These are phyloP conservation scores for Ictidomys tridecemlineatus DNA, from an alignment of 2,113 vertebrate species.

Conservation along the genomic window DNA sequence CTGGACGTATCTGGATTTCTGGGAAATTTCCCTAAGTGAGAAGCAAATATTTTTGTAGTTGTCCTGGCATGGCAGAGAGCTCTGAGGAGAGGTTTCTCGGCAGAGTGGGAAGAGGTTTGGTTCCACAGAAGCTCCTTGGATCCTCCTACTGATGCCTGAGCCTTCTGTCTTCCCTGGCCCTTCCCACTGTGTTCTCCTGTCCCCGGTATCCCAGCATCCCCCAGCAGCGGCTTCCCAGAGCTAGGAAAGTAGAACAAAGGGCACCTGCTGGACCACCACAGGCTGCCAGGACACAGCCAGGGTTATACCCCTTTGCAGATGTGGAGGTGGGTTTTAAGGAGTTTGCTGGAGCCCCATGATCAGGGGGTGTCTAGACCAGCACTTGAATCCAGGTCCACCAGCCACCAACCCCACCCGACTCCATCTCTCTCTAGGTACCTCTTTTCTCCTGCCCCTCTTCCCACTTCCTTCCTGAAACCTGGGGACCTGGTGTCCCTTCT, in stretches of 20 bases:
- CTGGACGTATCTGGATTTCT: conserved; percentile 83
- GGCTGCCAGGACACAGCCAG: not conserved
- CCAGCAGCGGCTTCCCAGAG: accelerated
- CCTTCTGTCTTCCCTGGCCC: not conserved
- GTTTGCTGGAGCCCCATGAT: not conserved
- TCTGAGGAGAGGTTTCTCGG: not conserved
- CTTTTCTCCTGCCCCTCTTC: not conserved
- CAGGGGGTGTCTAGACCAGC: not conserved
- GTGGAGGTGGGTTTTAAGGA: not conserved
- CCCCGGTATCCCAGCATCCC: not conserved
- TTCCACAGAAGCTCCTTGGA: not conserved
- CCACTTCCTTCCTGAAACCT: not conserved
- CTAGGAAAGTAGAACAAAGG: too few relatives aligned
- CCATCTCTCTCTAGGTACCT: too few relatives aligned
- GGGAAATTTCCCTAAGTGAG: conserved; percentile 83
- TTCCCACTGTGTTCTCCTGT: accelerated
- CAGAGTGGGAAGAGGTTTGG: not conserved
- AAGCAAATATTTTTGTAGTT: conserved; percentile 76
- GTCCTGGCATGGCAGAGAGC: not conserved
- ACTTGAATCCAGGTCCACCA: not conserved
- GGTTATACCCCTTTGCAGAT: not conserved
- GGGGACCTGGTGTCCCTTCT: not conserved
- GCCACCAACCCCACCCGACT: too few relatives aligned
- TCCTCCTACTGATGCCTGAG: not conserved
- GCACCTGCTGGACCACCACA: not conserved